Evolutionary conservation across 2,888 invertebrate species (phyloP), one percentile per base, ranked within the genome.

Genomic region (Conistra vaccinii): DNA sequence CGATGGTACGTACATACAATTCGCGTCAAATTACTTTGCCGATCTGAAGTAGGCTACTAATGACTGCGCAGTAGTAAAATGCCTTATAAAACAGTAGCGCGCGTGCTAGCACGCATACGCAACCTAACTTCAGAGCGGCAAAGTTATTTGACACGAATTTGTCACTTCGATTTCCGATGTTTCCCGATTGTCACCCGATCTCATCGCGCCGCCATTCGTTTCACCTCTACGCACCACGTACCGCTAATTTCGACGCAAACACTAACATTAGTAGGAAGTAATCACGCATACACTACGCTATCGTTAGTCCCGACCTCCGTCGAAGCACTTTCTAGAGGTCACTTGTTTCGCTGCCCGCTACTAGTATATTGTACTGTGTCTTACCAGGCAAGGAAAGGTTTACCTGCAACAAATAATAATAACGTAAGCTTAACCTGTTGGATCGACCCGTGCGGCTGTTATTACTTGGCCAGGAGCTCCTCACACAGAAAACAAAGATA

Each of bases 291-390:
- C 85, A 83, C 85, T 81, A 83, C 80, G 83, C 82, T 84, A 80
- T 81, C 86, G 81, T 73, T 48, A 84, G 88, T 88, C 89, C 80
- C 73, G 75, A 89, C 93, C 93, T 91, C 94, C 94, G 93, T 95
- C 95, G 95, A 95, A 95, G 95, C 95, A 95, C 95, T 95, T 95
- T 95, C 95, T 95, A 95, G 94, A 93, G 94, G 93, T 88, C 83
- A 73, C 81, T 62, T 72, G 65, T 69, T 69, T 84, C 90, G 87
- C 90, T 90, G 89, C 86, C 88, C 76, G 84, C 68, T 35, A 78
- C 69, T 17, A 78, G 82, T 69, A 68, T 61, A 69, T 74, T 83
- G 76, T 84, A 89, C 84, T 89, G 88, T 90, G 89, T 80, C 77
- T 84, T 85, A 89, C 90, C 91, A 88, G 87, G 89, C 91, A 88